Base-by-base conservation (phyloP, 2,888 invertebrate species). In the Ganaspis brasiliensis region DNA sequence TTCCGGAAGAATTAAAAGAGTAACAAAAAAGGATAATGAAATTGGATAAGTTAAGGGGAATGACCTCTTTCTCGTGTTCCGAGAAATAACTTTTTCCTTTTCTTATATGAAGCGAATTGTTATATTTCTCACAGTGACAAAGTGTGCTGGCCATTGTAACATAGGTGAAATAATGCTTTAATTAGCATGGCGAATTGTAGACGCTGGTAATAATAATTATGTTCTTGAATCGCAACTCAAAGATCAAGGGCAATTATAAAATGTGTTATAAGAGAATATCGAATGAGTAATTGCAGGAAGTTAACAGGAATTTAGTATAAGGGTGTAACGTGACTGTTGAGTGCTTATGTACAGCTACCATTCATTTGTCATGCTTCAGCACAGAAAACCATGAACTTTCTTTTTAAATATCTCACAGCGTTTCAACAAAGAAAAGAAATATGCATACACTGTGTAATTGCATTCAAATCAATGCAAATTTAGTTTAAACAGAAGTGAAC, bases 311-410 rank as follows among this genome's bases (percentile, higher is more conserved):
- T 49, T 49, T 6, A 49, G n/a, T 16, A 45, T n/a, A 40, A 49
- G 49, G 49, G 49, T 1, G 16, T 49, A 16, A 45, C 37, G 24
- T 24, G 21, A 40, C 9, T 67, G 0, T 67, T 45, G 10, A 45
- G n/a, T 37, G n/a, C 45, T 67, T 6, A 5, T 45, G 14, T 24
- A 24, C 67, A n/a, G 21, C 67, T 67, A 67, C 31, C 8, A 21
- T 67, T 67, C 45, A 67, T 67, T 67, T 67, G 21, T 67, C 24
- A 67, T 67, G 45, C 67, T 67, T 67, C 45, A 67, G n/a, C 67
- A 45, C 0, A 67, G 24, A 24, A n/a, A n/a, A 45, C 8, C 24
- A 24, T 67, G 21, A 24, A 67, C 67, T 67, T 67, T 67, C 67
- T 45, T 45, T 45, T 21, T 24, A 67, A 19, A 67, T 67, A 40